Evolutionary conservation across 2,797 vertebrate species (phyloP).

Genomic region (Moxostoma hubbsi): DNA sequence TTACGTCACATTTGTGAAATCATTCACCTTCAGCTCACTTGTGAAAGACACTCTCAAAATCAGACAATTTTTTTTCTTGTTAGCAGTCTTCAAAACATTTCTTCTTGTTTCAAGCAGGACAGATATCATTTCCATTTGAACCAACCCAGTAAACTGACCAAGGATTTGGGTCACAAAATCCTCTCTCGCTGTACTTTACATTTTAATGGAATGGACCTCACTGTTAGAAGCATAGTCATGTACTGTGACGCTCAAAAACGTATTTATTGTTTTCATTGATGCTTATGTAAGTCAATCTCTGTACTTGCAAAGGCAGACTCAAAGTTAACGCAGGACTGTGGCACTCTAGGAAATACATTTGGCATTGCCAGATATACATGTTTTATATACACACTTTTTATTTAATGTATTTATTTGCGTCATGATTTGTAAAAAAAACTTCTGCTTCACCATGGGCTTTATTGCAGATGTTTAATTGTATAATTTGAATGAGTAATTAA

Average conservation of each 20-base stretch:
- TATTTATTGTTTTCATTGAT: slow-evolving; percentile 23
- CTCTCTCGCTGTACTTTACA: neutral
- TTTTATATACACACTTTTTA: neutral
- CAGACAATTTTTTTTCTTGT: neutral
- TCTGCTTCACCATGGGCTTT: neutral
- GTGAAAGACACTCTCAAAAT: neutral
- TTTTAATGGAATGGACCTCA: neutral
- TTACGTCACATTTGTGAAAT: neutral
- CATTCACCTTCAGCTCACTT: neutral
- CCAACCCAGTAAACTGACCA: neutral
- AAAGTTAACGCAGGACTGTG: slow-evolving; percentile 4
- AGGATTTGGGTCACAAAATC: slow-evolving; percentile 15
- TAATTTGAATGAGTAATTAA: slow-evolving; percentile 34
- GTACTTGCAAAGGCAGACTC: slow-evolving; percentile 8
- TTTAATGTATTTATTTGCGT: neutral
- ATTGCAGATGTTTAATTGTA: slow-evolving; percentile 23
- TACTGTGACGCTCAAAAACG: neutral
- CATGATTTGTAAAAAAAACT: neutral
- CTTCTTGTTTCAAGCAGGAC: slow-evolving; percentile 1
- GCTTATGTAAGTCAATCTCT: slow-evolving; percentile 45
- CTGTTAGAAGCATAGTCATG: neutral
- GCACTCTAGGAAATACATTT: neutral
- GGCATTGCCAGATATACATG: slow-evolving; percentile 10
- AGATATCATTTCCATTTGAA: slow-evolving; percentile 16
- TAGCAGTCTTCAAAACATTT: neutral